Evolutionary conservation across 2,888 invertebrate genomes (phyloP).

Genomic region (Brachypterus glaber): DNA sequence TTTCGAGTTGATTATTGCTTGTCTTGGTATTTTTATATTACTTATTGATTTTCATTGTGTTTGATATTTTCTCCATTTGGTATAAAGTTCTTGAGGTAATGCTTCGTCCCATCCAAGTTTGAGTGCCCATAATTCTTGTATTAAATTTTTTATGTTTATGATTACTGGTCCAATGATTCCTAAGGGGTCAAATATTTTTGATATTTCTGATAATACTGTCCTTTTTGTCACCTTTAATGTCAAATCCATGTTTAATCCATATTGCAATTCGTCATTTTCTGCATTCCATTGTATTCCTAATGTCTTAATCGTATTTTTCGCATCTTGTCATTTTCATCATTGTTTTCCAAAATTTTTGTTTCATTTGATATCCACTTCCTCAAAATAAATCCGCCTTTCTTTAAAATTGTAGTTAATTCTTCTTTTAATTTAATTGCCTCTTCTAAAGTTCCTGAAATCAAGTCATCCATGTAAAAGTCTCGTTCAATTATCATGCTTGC

Average conservation of each 20-base stretch:
- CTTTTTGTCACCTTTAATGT: neutral
- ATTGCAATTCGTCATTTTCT: neutral
- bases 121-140: neutral
- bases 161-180: neutral
- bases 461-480: slow-evolving; percentile 15
- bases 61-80: slow-evolving; percentile 18
- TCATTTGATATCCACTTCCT: too few species aligned
- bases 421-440: slow-evolving; percentile 6
- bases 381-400: too few species aligned
- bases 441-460: slow-evolving; percentile 9
- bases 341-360: too few species aligned
- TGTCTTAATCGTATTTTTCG: neutral
- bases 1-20: slow-evolving; percentile 11
- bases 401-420: slow-evolving; percentile 2
- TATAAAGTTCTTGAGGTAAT: neutral
- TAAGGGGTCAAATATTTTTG: neutral
- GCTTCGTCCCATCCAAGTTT: neutral
- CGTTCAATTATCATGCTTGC: slow-evolving; percentile 7
- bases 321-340: too few species aligned
- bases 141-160: neutral
- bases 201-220: neutral
- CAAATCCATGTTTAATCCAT: neutral
- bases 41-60: slow-evolving; percentile 14
- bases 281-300: neutral
- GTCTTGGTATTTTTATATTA: neutral